phyloP scores from a whole-genome alignment of 2,888 invertebrate genomes.

The Zonitis immaculata region DNA sequence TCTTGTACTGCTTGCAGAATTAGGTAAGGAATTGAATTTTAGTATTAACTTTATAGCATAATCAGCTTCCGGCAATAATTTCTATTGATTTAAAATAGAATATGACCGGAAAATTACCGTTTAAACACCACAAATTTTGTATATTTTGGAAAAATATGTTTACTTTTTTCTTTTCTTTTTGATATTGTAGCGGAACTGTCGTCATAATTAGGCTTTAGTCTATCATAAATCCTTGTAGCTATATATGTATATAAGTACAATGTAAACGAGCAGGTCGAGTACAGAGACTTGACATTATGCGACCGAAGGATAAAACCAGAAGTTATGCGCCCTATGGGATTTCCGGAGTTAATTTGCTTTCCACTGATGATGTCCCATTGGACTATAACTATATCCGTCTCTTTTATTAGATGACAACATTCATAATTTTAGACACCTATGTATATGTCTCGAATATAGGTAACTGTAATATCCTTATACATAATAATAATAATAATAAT shows the following conservation, averaged over 20 bases:
- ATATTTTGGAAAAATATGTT: too few species aligned
- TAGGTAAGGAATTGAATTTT: background rate
- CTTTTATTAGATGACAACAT: constrained; percentile 23
- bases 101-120: too few species aligned
- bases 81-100: background rate
- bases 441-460: too few species aligned
- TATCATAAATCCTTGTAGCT: constrained; percentile 31
- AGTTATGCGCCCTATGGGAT: constrained; percentile 44
- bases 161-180: too few species aligned
- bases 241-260: constrained; percentile 26
- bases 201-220: constrained; percentile 32
- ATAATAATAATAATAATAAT: too few species aligned
- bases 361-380: constrained; percentile 46
- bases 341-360: constrained; percentile 47
- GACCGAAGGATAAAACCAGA: constrained; percentile 45
- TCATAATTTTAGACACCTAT: constrained; percentile 5
- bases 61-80: background rate
- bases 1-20: background rate
- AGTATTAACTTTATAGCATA: background rate
- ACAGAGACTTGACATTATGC: constrained; percentile 39
- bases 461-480: too few species aligned
- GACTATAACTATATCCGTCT: constrained; percentile 30
- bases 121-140: too few species aligned
- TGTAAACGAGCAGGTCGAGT: constrained; percentile 33
- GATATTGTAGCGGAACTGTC: background rate